Percentiles rank a stretch among this genome's conserved stretches.
Evolutionary conservation across 2,888 invertebrate genomes (phyloP).

Genomic region (Linnaemya tessellans): DNA sequence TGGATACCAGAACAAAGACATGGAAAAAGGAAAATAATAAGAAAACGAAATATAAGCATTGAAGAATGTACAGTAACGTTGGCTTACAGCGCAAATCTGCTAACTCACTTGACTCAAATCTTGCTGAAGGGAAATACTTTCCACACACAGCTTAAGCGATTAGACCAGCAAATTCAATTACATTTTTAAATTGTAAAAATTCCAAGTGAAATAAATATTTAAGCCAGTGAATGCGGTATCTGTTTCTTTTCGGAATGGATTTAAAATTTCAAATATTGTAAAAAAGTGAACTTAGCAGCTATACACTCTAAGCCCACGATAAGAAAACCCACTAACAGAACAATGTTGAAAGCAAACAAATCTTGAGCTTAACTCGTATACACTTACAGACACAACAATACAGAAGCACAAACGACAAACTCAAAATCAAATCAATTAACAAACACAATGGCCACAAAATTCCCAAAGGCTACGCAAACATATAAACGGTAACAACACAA

Average conservation of each 20-base stretch:
- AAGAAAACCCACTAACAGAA: constrained; percentile 24
- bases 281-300: too few relatives aligned
- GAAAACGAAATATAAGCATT: background rate
- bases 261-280: too few relatives aligned
- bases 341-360: background rate
- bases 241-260: too few relatives aligned
- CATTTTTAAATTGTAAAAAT: too few relatives aligned
- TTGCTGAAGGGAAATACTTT: too few relatives aligned
- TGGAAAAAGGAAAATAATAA: background rate
- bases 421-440: constrained; percentile 70
- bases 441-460: constrained; percentile 67
- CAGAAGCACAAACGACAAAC: constrained; percentile 32
- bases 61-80: too few relatives aligned
- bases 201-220: too few relatives aligned
- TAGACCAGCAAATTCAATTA: too few relatives aligned
- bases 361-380: background rate
- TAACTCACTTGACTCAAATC: too few relatives aligned
- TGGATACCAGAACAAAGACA: background rate
- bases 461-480: constrained; percentile 59
- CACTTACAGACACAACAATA: background rate
- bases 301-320: background rate
- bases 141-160: too few relatives aligned
- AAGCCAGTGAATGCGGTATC: too few relatives aligned
- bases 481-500: constrained; percentile 47
- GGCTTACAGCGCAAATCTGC: too few relatives aligned